Evolutionary conservation across 2,888 invertebrate genomes (phyloP).

Genomic region (Idaea biselata): DNA sequence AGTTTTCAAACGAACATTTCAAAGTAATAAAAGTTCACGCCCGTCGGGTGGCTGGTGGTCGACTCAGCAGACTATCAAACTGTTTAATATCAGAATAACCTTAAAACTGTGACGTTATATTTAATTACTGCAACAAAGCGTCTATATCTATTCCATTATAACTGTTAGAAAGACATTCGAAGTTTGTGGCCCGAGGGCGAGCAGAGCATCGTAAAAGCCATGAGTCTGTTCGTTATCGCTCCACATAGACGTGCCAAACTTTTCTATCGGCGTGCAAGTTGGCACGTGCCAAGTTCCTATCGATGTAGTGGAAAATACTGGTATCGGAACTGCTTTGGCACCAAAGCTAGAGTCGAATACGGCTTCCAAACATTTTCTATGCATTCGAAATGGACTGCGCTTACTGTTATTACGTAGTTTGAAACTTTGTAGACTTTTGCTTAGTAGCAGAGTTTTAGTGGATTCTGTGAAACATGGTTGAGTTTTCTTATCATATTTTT

Average conservation of each 20-base stretch:
- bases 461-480: neutral
- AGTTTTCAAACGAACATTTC: neutral
- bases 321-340: conserved; percentile 35
- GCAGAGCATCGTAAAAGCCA: conserved; percentile 28
- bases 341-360: conserved; percentile 29
- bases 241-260: conserved; percentile 32
- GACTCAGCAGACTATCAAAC: neutral
- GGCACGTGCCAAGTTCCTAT: conserved; percentile 37
- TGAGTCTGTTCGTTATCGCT: conserved; percentile 35
- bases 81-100: neutral
- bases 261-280: conserved; percentile 34
- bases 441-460: neutral
- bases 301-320: conserved; percentile 34
- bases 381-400: conserved; percentile 30
- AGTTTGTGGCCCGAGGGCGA: conserved; percentile 20
- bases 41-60: neutral
- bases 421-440: neutral
- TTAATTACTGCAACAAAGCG: neutral
- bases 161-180: conserved; percentile 16
- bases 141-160: conserved; percentile 3
- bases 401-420: neutral
- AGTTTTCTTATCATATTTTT: neutral
- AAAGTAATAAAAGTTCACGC: neutral
- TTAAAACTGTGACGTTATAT: neutral
- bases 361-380: conserved; percentile 34